Conservation (phyloP, 2,113 vertebrate species). For the Indri indri region DNA sequence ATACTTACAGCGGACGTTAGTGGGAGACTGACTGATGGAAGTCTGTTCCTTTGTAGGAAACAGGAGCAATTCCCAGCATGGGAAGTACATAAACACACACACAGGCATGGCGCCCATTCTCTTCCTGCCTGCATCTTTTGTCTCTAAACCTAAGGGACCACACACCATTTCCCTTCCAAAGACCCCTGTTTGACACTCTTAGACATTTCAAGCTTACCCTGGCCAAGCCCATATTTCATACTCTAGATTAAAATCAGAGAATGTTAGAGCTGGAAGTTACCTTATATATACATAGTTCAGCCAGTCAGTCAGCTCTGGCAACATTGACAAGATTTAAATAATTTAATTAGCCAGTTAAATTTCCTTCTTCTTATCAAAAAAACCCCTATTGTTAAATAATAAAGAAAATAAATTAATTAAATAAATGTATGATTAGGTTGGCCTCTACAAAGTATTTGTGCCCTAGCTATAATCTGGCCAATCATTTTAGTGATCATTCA, state of each 20-base stretch:
- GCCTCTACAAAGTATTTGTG: neutral
- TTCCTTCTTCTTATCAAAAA: neutral
- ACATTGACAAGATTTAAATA: conserved; percentile 21
- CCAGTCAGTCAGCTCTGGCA: neutral
- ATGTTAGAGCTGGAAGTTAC: neutral
- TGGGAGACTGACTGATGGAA: neutral
- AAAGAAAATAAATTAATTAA: too few species aligned
- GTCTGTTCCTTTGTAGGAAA: neutral
- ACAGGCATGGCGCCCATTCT: neutral
- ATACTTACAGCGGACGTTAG: neutral
- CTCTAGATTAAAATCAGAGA: conserved; percentile 43
- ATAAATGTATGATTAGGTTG: neutral
- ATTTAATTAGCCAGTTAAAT: conserved; percentile 36
- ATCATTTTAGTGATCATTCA: conserved; percentile 30
- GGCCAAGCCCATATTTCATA: conserved; percentile 37
- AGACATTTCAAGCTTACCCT: conserved; percentile 17
- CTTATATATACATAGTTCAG: neutral
- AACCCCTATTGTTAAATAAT: neutral
- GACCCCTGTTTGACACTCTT: neutral
- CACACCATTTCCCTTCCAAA: neutral
- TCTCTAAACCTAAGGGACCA: conserved; percentile 18
- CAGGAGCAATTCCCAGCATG: neutral
- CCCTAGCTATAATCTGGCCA: conserved; percentile 8
- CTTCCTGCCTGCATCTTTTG: neutral
- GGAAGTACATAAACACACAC: neutral